These are phyloP conservation scores for Gallinago nigripennis DNA, from an alignment of 2,797 vertebrate species.

Conservation along the genomic window DNA sequence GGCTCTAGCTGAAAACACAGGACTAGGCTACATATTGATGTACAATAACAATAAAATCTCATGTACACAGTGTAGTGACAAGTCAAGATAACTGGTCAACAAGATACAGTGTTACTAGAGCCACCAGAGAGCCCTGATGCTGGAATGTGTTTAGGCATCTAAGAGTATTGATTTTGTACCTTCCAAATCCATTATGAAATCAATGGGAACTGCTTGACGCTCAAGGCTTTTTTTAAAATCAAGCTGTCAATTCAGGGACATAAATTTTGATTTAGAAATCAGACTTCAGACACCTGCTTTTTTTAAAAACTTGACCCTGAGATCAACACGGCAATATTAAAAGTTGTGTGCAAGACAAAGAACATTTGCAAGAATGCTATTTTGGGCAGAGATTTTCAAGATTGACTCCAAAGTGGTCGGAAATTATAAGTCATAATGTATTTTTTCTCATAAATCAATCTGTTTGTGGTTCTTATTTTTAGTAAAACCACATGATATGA, in stretches of 20 bases:
- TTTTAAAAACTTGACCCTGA: not conserved
- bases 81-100: not conserved
- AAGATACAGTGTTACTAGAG: not conserved
- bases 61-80: fast-evolving
- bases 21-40: not conserved
- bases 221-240: not conserved
- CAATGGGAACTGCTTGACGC: not conserved
- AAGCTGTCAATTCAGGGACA: not conserved
- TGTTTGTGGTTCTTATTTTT: not conserved
- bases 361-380: not conserved
- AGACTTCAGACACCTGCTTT: not conserved
- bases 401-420: not conserved
- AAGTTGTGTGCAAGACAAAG: not conserved
- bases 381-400: not conserved
- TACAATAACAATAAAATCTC: not conserved
- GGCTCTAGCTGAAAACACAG: not conserved
- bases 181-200: not conserved
- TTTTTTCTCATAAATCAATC: not conserved
- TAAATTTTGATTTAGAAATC: constrained; percentile 18
- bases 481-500: not conserved
- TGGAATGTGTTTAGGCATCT: not conserved
- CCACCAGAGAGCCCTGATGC: not conserved
- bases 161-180: not conserved
- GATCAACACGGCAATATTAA: not conserved
- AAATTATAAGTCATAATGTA: not conserved